A percentile compares a stretch with the other conserved stretches of the same genome.
Conservation (phyloP, 2,888 invertebrate genomes). For the Chouioia cunea region DNA sequence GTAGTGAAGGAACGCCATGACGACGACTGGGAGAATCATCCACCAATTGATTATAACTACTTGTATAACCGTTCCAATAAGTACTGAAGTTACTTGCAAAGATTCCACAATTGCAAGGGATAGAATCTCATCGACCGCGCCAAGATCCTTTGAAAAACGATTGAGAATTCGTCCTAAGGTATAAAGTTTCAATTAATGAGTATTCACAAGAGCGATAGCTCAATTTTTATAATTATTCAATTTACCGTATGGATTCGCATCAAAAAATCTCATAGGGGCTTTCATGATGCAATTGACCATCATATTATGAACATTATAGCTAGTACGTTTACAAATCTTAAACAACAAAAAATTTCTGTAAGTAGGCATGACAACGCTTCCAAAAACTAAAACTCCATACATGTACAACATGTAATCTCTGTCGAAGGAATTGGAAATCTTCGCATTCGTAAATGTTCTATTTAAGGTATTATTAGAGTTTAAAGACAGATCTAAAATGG, state of each 20-base stretch:
- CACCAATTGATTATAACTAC: conserved; percentile 80
- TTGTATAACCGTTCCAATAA: conserved; percentile 79
- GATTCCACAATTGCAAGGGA: conserved; percentile 77
- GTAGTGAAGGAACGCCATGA: conserved; percentile 76
- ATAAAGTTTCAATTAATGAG: background rate
- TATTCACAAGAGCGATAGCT: background rate
- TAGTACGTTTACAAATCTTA: conserved; percentile 81
- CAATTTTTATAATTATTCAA: conserved; percentile 25
- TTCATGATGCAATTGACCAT: conserved; percentile 84
- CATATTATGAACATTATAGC: conserved; percentile 79
- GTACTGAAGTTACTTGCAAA: conserved; percentile 77
- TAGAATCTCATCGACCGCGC: conserved; percentile 80
- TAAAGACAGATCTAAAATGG: too few relatives aligned
- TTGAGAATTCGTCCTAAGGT: conserved; percentile 82
- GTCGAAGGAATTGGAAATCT: background rate
- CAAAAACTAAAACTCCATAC: conserved; percentile 74
- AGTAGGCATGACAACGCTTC: conserved; percentile 74
- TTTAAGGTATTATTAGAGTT: conserved; percentile 6
- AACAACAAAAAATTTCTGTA: conserved; percentile 79
- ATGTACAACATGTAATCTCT: conserved; percentile 60
- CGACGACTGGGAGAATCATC: conserved; percentile 74
- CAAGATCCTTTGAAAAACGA: conserved; percentile 88
- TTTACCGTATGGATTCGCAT: conserved; percentile 85
- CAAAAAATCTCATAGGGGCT: conserved; percentile 86
- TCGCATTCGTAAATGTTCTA: background rate